Percentiles rank a stretch among this genome's conserved stretches.
Conservation (phyloP, 2,888 invertebrate genomes). For the Amaurobius ferox region DNA sequence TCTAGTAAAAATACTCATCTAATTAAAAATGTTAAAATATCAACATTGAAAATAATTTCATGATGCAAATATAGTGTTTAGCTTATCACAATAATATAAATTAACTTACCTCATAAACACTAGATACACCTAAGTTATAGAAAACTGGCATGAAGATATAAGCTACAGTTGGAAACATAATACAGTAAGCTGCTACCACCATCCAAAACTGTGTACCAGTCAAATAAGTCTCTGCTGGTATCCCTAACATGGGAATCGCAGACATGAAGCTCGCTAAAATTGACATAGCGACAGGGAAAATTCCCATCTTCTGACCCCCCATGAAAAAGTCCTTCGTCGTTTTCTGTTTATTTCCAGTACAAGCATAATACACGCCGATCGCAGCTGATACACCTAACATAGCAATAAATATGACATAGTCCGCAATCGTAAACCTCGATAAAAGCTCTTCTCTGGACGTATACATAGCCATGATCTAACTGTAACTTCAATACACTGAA, state of each 20-base stretch:
- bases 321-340: slow-evolving; percentile 88
- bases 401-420: slow-evolving; percentile 85
- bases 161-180: slow-evolving; percentile 81
- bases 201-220: slow-evolving; percentile 93
- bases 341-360: slow-evolving; percentile 82
- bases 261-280: slow-evolving; percentile 94
- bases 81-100: too few species aligned
- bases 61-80: too few species aligned
- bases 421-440: slow-evolving; percentile 77
- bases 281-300: slow-evolving; percentile 92
- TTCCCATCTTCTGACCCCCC: slow-evolving; percentile 84
- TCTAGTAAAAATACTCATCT: too few species aligned
- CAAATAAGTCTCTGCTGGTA: slow-evolving; percentile 93
- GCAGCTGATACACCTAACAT: slow-evolving; percentile 89
- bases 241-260: slow-evolving; percentile 92
- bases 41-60: too few species aligned
- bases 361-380: slow-evolving; percentile 92
- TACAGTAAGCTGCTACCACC: slow-evolving; percentile 87
- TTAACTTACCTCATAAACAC: slow-evolving; percentile 88
- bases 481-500: too few species aligned
- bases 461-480: not conserved
- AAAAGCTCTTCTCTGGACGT: slow-evolving; percentile 53
- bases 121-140: slow-evolving; percentile 88
- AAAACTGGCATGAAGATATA: slow-evolving; percentile 90
- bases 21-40: too few species aligned